Evolutionary conservation across 2,888 invertebrate genomes (phyloP), one percentile per base, ranked within the genome.

Genomic region (Omphaloscelis lunosa): DNA sequence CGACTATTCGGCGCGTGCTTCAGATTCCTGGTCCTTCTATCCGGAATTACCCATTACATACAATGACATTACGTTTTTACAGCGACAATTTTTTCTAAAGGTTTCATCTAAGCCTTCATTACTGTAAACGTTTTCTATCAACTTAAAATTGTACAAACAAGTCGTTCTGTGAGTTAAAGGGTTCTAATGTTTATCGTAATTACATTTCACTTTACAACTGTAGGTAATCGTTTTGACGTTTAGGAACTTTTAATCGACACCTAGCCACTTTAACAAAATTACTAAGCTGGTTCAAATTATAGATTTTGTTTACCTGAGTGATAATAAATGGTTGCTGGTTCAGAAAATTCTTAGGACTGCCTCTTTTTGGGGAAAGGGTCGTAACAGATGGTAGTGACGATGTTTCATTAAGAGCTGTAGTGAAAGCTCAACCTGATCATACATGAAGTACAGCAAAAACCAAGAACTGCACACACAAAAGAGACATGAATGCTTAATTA

Each of bases 1-100:
- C 95, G 94, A 91, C 93, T 89, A 89, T 86, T 88, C 92, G 95
- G 95, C 96, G 96, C 96, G 96, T 96, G 96, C 96, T 95, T 96
- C 92, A 92, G 93, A 95, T 96, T 92, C 96, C 94, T 91, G 87
- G 89, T 92, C 86, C 90, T 88, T 88, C 91, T 89, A 91, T 91
- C 91, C 92, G 91, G 93, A 93, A 94, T 96, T 94, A 94, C 93
- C 95, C 95, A 96, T 96, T 96, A 96, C 94, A 86, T 92, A 89
- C 93, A 92, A 96, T 96, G 96, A 96, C 96, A 93, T 88, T 92
- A 94, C 94, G 91, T 91, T 96, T 96, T 95, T 93, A 92, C 86
- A 86, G 90, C 91, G 93, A 94, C 93, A 93, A 91, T 91, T 91
- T 91, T 92, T 91, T 84, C 56, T 89, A 80, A 91, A 92, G 91